Conservation (phyloP, 1,140 invertebrate genomes). For the Musca domestica region DNA sequence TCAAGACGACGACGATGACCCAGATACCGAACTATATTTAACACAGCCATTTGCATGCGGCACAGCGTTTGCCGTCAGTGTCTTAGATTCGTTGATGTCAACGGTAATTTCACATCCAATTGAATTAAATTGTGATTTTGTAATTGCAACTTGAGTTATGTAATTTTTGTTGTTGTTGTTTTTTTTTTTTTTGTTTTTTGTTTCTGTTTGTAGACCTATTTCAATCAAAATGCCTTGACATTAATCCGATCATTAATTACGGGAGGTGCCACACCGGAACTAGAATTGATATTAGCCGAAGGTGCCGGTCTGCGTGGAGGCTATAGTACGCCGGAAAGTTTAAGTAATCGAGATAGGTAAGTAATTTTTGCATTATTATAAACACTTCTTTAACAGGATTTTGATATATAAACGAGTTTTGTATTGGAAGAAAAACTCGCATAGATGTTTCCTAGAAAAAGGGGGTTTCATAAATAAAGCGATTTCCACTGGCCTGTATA, state of each 20-base stretch:
- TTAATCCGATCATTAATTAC: conserved; percentile 97
- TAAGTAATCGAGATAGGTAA: conserved; percentile 80
- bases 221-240: conserved; percentile 99
- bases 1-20: conserved; percentile 99
- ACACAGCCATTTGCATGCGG: conserved; percentile 99
- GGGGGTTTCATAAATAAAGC: too few species aligned
- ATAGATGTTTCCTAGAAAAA: too few species aligned
- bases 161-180: neutral
- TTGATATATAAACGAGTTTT: too few species aligned
- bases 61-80: conserved; percentile 98
- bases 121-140: neutral
- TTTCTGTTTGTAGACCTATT: conserved; percentile 89
- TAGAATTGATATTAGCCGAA: conserved; percentile 97
- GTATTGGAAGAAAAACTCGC: too few species aligned
- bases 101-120: conserved; percentile 74
- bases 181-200: too few species aligned
- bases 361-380: too few species aligned
- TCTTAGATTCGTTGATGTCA: conserved; percentile 99
- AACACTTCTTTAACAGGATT: too few species aligned
- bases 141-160: neutral
- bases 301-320: conserved; percentile 96
- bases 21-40: conserved; percentile 98
- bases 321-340: conserved; percentile 94
- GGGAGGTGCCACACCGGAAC: conserved; percentile 96
- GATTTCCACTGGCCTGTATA: too few species aligned